Base-by-base conservation (phyloP, 1,140 invertebrate species). In the Drosophila bocki region DNA sequence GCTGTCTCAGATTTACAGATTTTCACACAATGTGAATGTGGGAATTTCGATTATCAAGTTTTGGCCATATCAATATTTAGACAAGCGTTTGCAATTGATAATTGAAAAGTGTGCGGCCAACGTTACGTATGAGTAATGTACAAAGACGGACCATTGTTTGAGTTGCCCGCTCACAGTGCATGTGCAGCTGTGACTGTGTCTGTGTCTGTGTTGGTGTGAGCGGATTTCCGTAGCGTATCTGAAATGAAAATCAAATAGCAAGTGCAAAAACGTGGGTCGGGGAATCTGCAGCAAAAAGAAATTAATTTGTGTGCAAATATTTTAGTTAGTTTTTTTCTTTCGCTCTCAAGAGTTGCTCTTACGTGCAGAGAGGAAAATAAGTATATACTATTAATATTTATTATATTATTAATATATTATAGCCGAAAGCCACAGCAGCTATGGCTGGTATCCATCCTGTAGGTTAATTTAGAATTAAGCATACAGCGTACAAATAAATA, bases 281-380 rank as follows among this genome's bases (percentile, higher is more conserved):
- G 22, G 15, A 47, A 41, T 45, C 62, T 60, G 56, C 42, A 47
- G 65, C 42, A 50, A 41, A 68, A 77, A 42, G 53, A 56, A 77
- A 77, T 77, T 77, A 77, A 77, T 77, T 77, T 77, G 75, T 68
- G 75, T 77, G 75, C 64, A 69, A 77, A 77, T 77, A 77, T 77
- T 77, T 77, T 61, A 77, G 63, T 29, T 58, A n/a, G 44, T 56
- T 65, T 50, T 60, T 47, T 19, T 6, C 4, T 32, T 54, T 33
- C 12, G 5, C 2, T 35, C 33, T 35, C n/a, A 17, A 19, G 35
- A 48, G 60, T 12, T 44, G 22, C 41, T 32, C 3, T n/a, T 33
- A 8, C 15, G 7, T 17, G 19, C 19, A 54, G 13, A 54, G 33
- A 54, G 7, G 12, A 6, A 54, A 53, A 53, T 35, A 19, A 13